Evolutionary conservation across 2,113 vertebrate species (phyloP).

Genomic region (Grus americana): DNA sequence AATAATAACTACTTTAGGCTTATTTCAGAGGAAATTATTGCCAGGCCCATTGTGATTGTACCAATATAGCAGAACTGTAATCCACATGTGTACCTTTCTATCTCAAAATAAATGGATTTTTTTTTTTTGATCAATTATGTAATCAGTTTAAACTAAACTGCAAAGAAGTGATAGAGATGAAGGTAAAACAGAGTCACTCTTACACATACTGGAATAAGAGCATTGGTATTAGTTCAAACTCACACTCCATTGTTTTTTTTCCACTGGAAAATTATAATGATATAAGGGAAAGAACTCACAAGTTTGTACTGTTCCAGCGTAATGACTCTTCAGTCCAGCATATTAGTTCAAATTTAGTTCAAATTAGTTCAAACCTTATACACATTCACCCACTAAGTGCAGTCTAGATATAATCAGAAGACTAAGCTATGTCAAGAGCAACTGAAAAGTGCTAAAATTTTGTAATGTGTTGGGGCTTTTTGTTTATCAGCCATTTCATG

Average conservation of each 20-base stretch:
- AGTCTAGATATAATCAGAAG: neutral
- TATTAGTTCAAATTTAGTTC: neutral
- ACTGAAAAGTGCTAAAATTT: neutral
- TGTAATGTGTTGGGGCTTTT: neutral
- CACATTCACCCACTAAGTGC: neutral
- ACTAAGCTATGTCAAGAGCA: neutral
- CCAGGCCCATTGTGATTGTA: neutral
- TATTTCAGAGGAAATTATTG: neutral
- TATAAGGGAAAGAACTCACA: neutral
- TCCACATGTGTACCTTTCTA: neutral
- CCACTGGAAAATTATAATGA: neutral
- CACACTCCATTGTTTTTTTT: neutral
- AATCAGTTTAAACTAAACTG: neutral
- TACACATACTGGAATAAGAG: neutral
- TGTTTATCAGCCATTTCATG: neutral
- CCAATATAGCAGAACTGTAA: neutral
- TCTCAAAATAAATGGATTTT: neutral
- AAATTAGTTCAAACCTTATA: neutral
- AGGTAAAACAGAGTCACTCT: neutral
- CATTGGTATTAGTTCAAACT: neutral
- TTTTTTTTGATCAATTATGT: neutral
- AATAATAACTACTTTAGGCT: neutral
- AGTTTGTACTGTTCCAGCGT: neutral
- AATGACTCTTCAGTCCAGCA: neutral
- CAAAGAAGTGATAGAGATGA: neutral